Evolutionary conservation across 1,140 invertebrate genomes (phyloP).

Genomic region (Drosophila asahinai): DNA sequence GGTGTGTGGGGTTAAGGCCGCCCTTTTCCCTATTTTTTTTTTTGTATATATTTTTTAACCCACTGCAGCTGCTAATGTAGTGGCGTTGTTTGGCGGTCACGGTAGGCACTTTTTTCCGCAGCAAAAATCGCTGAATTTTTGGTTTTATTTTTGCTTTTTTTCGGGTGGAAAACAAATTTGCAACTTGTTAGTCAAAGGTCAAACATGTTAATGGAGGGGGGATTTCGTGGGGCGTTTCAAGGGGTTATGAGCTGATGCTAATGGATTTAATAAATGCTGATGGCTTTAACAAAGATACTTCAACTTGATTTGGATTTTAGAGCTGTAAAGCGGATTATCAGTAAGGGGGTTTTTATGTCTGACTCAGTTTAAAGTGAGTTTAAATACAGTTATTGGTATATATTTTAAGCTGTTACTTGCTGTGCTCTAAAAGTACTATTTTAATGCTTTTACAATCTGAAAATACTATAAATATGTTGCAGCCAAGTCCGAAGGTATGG

Average conservation of each 20-base stretch:
- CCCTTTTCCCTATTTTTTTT: background rate
- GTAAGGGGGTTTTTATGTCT: background rate
- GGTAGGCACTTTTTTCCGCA: constrained; percentile 38
- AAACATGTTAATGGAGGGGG: constrained; percentile 34
- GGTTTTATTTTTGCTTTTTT: constrained; percentile 16
- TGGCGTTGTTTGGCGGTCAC: constrained; percentile 77
- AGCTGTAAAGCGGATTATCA: background rate
- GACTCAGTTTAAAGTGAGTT: background rate
- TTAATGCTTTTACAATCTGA: too few species aligned
- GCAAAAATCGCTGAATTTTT: constrained; percentile 17
- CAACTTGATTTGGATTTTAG: constrained; percentile 2
- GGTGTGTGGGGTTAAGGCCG: constrained; percentile 10
- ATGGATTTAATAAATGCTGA: constrained; percentile 51
- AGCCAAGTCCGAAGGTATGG: too few species aligned
- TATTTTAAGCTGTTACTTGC: too few species aligned
- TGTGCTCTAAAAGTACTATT: too few species aligned
- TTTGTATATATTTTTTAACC: constrained; percentile 10
- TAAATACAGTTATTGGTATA: background rate
- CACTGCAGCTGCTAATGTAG: constrained; percentile 73
- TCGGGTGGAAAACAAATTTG: constrained; percentile 60
- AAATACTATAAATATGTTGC: too few species aligned
- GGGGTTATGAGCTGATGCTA: constrained; percentile 35
- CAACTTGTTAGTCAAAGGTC: constrained; percentile 65
- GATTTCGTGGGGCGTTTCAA: constrained; percentile 5
- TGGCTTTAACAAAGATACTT: constrained; percentile 43